These are phyloP conservation scores for Himalopsyche kuldschensis DNA, from an alignment of 2,888 invertebrate species.

Conservation along the genomic window DNA sequence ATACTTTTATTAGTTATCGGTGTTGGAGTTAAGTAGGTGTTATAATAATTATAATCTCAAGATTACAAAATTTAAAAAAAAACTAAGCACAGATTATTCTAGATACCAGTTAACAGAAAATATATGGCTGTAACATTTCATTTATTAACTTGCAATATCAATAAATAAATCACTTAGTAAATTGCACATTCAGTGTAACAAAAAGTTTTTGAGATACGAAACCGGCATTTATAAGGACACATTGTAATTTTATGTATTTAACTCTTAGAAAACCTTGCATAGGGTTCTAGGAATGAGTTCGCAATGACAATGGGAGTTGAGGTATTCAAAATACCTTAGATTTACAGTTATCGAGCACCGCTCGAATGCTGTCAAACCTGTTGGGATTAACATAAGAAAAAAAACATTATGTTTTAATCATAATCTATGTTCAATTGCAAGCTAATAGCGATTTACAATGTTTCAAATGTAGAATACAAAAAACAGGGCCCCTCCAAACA, in stretches of 20 bases:
- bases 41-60: no score
- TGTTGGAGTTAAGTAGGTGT: no score
- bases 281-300: not conserved
- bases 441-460: not conserved
- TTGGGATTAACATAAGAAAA: not conserved
- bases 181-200: not conserved
- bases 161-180: not conserved
- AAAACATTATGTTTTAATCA: not conserved
- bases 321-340: slow-evolving; percentile 19
- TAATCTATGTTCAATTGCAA: not conserved
- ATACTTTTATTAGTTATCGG: no score
- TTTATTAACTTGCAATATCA: no score
- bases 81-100: no score
- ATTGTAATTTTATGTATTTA: not conserved
- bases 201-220: not conserved
- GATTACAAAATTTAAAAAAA: no score
- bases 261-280: not conserved
- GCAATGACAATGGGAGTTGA: not conserved
- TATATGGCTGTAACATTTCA: no score
- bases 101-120: no score
- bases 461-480: not conserved
- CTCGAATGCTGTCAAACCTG: slow-evolving; percentile 19
- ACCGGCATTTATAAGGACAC: not conserved
- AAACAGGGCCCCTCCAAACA: not conserved
- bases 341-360: slow-evolving; percentile 19